Base-by-base conservation (phyloP, 2,113 vertebrate species). In the Ptilonorhynchus violaceus region DNA sequence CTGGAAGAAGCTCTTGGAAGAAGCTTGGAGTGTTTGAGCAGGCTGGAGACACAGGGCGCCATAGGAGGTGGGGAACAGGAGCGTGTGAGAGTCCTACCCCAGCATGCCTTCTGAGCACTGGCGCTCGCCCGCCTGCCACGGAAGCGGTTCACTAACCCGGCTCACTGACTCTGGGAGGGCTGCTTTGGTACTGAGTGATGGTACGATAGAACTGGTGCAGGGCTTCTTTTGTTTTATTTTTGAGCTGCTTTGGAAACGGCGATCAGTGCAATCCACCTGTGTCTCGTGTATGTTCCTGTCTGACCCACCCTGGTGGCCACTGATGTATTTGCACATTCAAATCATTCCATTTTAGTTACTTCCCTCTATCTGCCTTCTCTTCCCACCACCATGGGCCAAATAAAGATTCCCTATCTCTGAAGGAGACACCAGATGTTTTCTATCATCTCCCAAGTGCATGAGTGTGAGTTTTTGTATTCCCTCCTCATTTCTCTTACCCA, bases 41-140 rank as follows among this genome's bases (percentile, higher is more conserved):
- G 98, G 92, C 98, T 98, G 66, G 98, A 98, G 97, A 97, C 97
- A 31, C 97, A 96, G 96, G 97, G 96, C 84, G 14, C 98, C 97
- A 97, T 96, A 98, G 99, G 99, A 99, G 99, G 99, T 99, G 99
- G 99, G 99, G 98, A 99, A 97, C 98, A 98, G 98, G 98, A 98
- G 92, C 98, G 98, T 98, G 98, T 98, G 98, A 98, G 96, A 98
- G 97, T 96, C 97, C 98, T 76, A 97, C 98, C 98, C 97, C 98
- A 98, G 98, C 98, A 98, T 98, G 97, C 98, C 98, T 98, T 98
- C 98, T 97, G 97, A 98, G 97, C 96, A 87, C 97, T 97, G 97
- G 92, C 66, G 94, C 97, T 98, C 98, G 93, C 42, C 88, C 0
- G n/a, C 96, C 97, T 96, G 90, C 92, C 72, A 98, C 89, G 92